phyloP scores from a whole-genome alignment of 2,797 vertebrate species.

The Falco columbarius region DNA sequence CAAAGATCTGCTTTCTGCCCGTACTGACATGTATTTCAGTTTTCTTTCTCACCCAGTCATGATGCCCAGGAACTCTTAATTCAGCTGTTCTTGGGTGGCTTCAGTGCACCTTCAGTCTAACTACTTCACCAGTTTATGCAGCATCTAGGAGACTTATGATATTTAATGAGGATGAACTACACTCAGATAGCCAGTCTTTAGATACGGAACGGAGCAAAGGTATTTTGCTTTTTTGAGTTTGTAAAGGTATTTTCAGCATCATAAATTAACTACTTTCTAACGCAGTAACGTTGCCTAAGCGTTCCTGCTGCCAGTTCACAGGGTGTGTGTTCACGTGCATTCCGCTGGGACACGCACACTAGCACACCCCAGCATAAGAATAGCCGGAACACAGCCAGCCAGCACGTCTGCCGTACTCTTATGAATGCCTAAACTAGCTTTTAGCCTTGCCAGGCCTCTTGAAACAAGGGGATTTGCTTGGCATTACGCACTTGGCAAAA shows the following conservation, averaged over 20 bases:
- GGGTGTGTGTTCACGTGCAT: rapidly evolving
- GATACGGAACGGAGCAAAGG: neutral
- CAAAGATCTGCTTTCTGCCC: neutral
- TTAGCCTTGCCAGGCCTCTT: neutral
- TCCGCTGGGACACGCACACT: neutral
- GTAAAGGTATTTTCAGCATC: neutral
- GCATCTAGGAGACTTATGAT: rapidly evolving
- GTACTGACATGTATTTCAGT: rapidly evolving
- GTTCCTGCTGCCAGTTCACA: neutral
- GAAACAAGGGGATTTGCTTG: neutral
- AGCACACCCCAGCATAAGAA: neutral
- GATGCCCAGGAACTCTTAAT: neutral
- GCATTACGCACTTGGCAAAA: neutral
- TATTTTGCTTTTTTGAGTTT: no score
- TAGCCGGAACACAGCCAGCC: rapidly evolving
- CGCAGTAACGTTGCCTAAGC: neutral
- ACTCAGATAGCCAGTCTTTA: neutral
- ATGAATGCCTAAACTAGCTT: neutral
- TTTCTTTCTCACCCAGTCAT: rapidly evolving
- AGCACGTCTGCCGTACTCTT: neutral
- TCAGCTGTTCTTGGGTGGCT: neutral
- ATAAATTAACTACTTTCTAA: neutral
- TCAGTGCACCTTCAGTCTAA: neutral
- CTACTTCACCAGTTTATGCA: neutral
- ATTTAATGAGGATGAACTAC: neutral